phyloP scores from a whole-genome alignment of 2,797 vertebrate genomes.

The Huso huso region DNA sequence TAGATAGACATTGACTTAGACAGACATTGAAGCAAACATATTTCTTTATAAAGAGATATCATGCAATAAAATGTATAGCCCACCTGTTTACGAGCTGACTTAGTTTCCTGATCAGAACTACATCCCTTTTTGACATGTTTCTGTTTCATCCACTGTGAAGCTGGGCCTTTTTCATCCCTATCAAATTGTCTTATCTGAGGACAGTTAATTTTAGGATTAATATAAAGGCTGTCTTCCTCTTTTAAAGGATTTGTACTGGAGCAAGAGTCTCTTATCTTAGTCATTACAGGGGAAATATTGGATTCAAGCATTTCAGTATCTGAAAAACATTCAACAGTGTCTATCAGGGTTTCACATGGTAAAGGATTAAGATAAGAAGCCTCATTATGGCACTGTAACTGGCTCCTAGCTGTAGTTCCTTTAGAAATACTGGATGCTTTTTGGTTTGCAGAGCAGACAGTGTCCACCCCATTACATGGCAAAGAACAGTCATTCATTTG shows the following conservation, averaged over 20 bases:
- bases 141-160: constrained; percentile 49
- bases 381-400: constrained; percentile 54
- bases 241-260: constrained; percentile 73
- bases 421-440: constrained; percentile 41
- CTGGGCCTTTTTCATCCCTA: constrained; percentile 45
- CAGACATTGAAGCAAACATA: constrained; percentile 30
- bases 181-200: constrained; percentile 59
- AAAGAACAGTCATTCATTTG: constrained; percentile 36
- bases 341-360: constrained; percentile 61
- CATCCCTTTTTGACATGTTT: constrained; percentile 68
- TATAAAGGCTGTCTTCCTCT: constrained; percentile 54
- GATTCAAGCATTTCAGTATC: constrained; percentile 67
- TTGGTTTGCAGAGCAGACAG: constrained; percentile 37
- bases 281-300: constrained; percentile 72
- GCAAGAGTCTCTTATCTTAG: constrained; percentile 71
- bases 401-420: constrained; percentile 47
- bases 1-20: constrained; percentile 21
- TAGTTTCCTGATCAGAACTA: constrained; percentile 51
- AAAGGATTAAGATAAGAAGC: constrained; percentile 70
- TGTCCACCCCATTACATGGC: constrained; percentile 22
- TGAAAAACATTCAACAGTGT: constrained; percentile 59
- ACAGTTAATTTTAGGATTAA: constrained; percentile 73
- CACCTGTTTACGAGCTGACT: constrained; percentile 66
- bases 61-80: constrained; percentile 30
- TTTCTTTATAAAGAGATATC: constrained; percentile 39